Conservation (phyloP, 1,140 invertebrate species). For the Drosophila navojoa region DNA sequence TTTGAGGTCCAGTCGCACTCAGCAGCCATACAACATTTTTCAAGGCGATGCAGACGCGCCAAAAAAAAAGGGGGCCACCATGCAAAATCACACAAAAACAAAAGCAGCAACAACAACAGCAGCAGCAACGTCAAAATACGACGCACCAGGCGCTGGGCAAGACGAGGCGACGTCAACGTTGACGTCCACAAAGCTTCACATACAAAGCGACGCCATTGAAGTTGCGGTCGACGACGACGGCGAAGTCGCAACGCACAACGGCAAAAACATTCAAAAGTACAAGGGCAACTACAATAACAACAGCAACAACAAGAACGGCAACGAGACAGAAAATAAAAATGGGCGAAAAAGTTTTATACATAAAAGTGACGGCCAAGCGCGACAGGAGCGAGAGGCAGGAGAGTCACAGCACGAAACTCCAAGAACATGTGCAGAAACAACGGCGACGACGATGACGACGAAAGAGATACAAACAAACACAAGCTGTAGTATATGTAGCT, state of each 20-base stretch:
- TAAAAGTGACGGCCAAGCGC: slow-evolving; percentile 51
- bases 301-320: slow-evolving; percentile 13
- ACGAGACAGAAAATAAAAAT: slow-evolving; percentile 72
- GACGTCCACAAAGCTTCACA: slow-evolving; percentile 59
- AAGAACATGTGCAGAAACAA: slow-evolving; percentile 81
- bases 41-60: slow-evolving; percentile 77
- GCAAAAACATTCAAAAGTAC: slow-evolving; percentile 72
- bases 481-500: slow-evolving; percentile 12
- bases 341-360: slow-evolving; percentile 70
- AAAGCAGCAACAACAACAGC: slow-evolving; percentile 28
- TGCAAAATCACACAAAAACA: slow-evolving; percentile 47
- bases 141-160: slow-evolving; percentile 53
- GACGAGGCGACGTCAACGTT: slow-evolving; percentile 62
- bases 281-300: slow-evolving; percentile 75
- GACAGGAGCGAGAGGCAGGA: slow-evolving; percentile 35
- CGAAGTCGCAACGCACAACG: slow-evolving; percentile 41
- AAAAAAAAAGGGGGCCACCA: slow-evolving; percentile 68
- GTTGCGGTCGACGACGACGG: slow-evolving; percentile 63
- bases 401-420: slow-evolving; percentile 63
- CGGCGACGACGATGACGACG: slow-evolving; percentile 64
- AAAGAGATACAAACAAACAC: slow-evolving; percentile 76
- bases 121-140: slow-evolving; percentile 51
- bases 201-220: slow-evolving; percentile 60
- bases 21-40: slow-evolving; percentile 69
- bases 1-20: slow-evolving; percentile 62